phyloP scores from a whole-genome alignment of 2,797 vertebrate genomes.

The Melanotaenia maccullochi region DNA sequence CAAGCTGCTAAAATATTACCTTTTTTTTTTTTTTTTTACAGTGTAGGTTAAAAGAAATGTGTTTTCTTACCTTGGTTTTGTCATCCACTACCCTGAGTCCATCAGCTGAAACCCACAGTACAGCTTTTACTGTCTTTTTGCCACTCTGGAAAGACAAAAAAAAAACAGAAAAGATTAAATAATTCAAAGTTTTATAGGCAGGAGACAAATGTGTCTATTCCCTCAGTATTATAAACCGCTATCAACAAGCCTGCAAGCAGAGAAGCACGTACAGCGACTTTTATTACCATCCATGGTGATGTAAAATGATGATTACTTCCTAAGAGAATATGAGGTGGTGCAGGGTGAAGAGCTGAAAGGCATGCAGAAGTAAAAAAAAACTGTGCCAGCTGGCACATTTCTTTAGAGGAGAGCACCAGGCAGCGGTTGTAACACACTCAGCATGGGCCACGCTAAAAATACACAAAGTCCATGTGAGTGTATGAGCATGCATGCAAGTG shows the following conservation, averaged over 20 bases:
- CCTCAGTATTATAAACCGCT: background rate
- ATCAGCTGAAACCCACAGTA: constrained; percentile 93
- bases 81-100: constrained; percentile 93
- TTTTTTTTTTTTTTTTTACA: background rate
- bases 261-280: background rate
- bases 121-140: constrained; percentile 91
- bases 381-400: constrained; percentile 58
- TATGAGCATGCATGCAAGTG: background rate
- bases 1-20: no score
- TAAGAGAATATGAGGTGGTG: constrained; percentile 22
- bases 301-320: constrained; percentile 30
- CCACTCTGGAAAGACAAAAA: constrained; percentile 82
- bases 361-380: constrained; percentile 21
- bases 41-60: background rate
- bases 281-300: constrained; percentile 1
- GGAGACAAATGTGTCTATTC: constrained; percentile 4
- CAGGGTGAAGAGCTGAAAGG: constrained; percentile 21
- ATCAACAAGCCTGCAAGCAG: constrained; percentile 12
- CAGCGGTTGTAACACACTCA: constrained; percentile 63
- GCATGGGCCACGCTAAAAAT: constrained; percentile 60
- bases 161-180: background rate
- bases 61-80: constrained; percentile 89
- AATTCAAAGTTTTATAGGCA: background rate
- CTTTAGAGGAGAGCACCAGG: constrained; percentile 61
- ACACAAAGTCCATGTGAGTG: constrained; percentile 23